A percentile compares a stretch with the other conserved stretches of the same genome.
Conservation (phyloP, 2,888 invertebrate genomes). For the Eupithecia subumbrata region DNA sequence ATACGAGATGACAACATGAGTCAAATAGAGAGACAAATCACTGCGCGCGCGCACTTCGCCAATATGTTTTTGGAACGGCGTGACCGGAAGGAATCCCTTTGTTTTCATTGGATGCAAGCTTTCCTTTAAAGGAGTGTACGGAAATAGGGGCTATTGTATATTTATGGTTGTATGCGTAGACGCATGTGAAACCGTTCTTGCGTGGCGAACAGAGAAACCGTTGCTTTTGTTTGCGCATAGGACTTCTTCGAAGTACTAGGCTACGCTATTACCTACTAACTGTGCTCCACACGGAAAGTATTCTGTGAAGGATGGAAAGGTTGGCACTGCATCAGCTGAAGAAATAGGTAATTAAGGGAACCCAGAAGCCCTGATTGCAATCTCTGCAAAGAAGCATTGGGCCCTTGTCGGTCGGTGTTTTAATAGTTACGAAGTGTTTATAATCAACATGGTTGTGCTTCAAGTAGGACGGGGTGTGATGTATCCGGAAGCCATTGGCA, state of each 20-base stretch:
- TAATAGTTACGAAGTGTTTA: background rate
- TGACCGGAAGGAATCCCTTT: slow-evolving; percentile 21
- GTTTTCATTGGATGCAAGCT: slow-evolving; percentile 16
- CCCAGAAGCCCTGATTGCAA: background rate
- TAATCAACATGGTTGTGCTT: background rate
- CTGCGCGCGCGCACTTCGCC: slow-evolving; percentile 19
- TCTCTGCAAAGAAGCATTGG: background rate
- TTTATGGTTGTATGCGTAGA: background rate
- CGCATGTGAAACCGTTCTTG: background rate
- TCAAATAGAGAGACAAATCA: slow-evolving; percentile 21
- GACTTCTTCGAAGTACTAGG: too few species aligned
- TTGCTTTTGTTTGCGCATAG: background rate
- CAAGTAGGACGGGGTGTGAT: background rate
- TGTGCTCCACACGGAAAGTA: background rate
- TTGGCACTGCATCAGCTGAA: background rate
- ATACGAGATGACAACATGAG: slow-evolving; percentile 23
- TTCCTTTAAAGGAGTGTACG: slow-evolving; percentile 4
- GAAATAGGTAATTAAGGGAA: background rate
- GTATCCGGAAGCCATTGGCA: background rate
- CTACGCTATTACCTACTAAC: background rate
- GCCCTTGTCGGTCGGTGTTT: background rate
- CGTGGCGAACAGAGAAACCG: background rate
- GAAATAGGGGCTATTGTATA: background rate
- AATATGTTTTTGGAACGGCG: slow-evolving; percentile 6
- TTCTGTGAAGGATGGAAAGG: background rate